phyloP scores from a whole-genome alignment of 2,888 invertebrate genomes.

The Danaus chrysippus region DNA sequence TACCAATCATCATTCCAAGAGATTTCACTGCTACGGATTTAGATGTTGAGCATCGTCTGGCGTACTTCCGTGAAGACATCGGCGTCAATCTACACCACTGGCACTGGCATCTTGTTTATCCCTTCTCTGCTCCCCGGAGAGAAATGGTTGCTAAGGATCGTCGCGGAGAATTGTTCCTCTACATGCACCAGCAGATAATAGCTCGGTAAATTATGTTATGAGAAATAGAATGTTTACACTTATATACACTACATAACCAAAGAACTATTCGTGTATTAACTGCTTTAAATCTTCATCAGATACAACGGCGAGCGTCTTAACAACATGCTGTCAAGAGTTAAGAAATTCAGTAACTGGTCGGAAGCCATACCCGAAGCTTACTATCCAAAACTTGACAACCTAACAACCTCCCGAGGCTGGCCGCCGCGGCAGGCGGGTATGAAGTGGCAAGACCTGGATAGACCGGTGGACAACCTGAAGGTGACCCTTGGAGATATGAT shows the following conservation, averaged over 20 bases:
- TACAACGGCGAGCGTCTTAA: conserved; percentile 89
- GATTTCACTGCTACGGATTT: conserved; percentile 89
- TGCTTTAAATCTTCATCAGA: conserved; percentile 41
- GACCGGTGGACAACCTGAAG: conserved; percentile 80
- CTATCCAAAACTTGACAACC: conserved; percentile 88
- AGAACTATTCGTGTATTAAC: neutral
- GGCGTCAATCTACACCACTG: conserved; percentile 89
- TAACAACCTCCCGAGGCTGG: conserved; percentile 84
- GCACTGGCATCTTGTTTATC: conserved; percentile 91
- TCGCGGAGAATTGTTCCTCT: conserved; percentile 88
- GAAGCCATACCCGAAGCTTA: conserved; percentile 87
- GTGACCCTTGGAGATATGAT: conserved; percentile 83
- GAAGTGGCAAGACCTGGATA: conserved; percentile 80
- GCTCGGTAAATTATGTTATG: conserved; percentile 52
- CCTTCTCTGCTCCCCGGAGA: conserved; percentile 76
- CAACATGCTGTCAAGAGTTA: conserved; percentile 83
- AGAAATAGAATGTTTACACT: no score
- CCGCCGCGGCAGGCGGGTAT: conserved; percentile 83
- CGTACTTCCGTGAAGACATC: conserved; percentile 91
- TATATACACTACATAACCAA: neutral
- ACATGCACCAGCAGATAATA: conserved; percentile 83
- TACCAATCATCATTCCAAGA: conserved; percentile 84
- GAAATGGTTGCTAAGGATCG: conserved; percentile 86
- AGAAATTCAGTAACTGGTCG: conserved; percentile 82
- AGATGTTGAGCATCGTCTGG: conserved; percentile 88